Percentiles rank a stretch among this genome's conserved stretches.
These are phyloP conservation scores for Lepidurus arcticus DNA, from an alignment of 1,140 invertebrate genomes.

Conservation along the genomic window DNA sequence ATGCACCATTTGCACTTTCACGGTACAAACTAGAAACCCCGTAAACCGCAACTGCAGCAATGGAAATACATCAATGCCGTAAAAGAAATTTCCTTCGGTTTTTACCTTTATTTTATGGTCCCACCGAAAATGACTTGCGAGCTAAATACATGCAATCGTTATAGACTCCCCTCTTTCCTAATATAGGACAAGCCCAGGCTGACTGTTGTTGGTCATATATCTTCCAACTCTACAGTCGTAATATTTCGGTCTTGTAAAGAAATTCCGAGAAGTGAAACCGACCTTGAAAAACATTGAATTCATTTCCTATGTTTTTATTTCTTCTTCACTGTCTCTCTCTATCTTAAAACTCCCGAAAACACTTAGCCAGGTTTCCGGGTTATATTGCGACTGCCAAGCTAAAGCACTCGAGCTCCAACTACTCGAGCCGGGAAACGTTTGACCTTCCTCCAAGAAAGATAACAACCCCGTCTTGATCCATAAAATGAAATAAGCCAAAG, in stretches of 20 bases:
- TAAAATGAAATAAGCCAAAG: neutral
- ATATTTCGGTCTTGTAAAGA: neutral
- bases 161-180: neutral
- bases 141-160: slow-evolving; percentile 18
- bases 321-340: neutral
- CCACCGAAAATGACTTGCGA: neutral
- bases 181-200: neutral
- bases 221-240: neutral
- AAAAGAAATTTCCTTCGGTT: neutral
- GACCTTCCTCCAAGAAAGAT: neutral
- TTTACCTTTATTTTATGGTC: neutral
- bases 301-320: too few relatives aligned
- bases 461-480: neutral
- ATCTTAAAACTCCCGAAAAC: neutral
- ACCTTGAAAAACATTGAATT: too few relatives aligned
- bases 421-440: neutral
- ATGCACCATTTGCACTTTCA: too few relatives aligned
- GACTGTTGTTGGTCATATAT: neutral
- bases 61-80: neutral
- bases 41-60: too few relatives aligned
- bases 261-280: neutral
- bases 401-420: neutral
- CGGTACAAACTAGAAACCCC: too few relatives aligned
- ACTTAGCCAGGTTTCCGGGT: neutral
- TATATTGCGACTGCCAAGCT: neutral